phyloP scores from a whole-genome alignment of 2,113 vertebrate genomes.

The Vireo altiloquus region DNA sequence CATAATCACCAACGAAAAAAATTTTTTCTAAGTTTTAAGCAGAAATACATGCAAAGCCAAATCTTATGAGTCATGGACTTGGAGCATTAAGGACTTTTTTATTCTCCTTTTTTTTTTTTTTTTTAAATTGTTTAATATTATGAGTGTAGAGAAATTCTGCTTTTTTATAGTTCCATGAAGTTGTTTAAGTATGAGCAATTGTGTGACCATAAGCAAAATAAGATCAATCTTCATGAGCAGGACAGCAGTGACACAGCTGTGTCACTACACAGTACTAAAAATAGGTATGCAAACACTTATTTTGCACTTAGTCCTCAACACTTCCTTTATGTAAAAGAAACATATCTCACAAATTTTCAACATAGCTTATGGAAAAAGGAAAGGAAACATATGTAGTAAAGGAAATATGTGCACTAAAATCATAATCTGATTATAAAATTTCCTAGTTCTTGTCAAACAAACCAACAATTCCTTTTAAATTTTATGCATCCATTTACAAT shows the following conservation, averaged over 20 bases:
- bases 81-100: not conserved
- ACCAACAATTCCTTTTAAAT: not conserved
- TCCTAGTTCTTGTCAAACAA: not conserved
- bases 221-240: not conserved
- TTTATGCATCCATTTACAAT: not conserved
- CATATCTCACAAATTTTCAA: not conserved
- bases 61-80: not conserved
- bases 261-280: not conserved
- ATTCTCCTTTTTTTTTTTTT: not conserved
- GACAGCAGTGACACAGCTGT: not conserved
- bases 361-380: not conserved
- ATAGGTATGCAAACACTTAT: rapidly evolving
- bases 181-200: not conserved
- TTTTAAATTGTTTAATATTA: not conserved
- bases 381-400: not conserved
- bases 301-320: not conserved
- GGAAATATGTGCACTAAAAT: not conserved
- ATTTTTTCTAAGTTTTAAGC: not conserved
- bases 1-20: not conserved
- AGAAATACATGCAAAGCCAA: not conserved
- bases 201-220: not conserved
- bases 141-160: not conserved
- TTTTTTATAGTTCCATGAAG: not conserved
- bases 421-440: not conserved
- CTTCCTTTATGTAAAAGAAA: not conserved